A percentile compares a stretch with the other conserved stretches of the same genome.
These are phyloP conservation scores for Vollenhovia emeryi DNA, from an alignment of 1,140 invertebrate species.

Conservation along the genomic window DNA sequence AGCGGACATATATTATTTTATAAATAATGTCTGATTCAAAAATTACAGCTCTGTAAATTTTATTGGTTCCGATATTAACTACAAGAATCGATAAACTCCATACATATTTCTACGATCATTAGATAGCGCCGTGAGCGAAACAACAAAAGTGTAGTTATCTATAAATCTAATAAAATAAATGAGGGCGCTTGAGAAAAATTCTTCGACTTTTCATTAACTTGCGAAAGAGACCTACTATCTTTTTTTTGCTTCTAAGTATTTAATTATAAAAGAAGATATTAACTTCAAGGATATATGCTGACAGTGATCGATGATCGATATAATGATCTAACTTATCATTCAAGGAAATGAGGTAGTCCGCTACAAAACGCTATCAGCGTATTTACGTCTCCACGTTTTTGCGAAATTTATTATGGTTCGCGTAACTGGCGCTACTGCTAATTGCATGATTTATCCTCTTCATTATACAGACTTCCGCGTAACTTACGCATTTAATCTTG, in stretches of 20 bases:
- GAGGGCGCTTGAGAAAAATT: not conserved
- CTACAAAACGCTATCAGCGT: slow-evolving; percentile 17
- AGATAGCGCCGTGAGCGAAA: not conserved
- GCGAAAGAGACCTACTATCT: not conserved
- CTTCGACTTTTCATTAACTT: not conserved
- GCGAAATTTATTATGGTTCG: not conserved
- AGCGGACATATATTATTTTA: not conserved
- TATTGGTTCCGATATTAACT: not conserved
- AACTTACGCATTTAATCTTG: slow-evolving; percentile 7
- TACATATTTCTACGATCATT: not conserved
- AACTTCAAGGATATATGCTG: not conserved
- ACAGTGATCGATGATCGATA: slow-evolving; percentile 40
- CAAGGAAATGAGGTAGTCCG: slow-evolving; percentile 10
- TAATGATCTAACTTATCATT: slow-evolving; percentile 31
- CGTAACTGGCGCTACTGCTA: not conserved
- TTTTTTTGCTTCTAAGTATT: not conserved
- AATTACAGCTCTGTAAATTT: not conserved
- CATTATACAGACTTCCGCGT: not conserved
- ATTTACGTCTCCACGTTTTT: slow-evolving; percentile 3
- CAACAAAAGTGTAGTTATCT: not conserved
- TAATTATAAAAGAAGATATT: slow-evolving; percentile 8
- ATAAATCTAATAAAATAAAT: slow-evolving; percentile 9
- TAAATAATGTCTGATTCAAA: not conserved
- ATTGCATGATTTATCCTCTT: slow-evolving; percentile 33
- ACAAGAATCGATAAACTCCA: not conserved